Base-by-base conservation (phyloP, 2,888 invertebrate genomes). In the Diarsia mendica region DNA sequence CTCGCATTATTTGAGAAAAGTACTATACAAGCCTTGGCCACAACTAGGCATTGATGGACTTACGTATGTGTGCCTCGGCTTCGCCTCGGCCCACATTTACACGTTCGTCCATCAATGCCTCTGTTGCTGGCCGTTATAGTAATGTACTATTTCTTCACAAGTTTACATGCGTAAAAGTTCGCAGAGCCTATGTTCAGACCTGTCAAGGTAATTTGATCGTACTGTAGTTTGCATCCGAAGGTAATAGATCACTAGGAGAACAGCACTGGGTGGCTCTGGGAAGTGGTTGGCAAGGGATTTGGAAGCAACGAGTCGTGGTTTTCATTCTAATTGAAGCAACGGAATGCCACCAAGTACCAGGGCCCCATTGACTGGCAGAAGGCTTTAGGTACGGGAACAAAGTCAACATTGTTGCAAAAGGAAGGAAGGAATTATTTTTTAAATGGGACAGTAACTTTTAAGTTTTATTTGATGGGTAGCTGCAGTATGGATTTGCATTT, bases 271-370 rank as follows among this genome's bases (percentile, higher is more conserved):
- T 39, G 3, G 55, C 46, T 33, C 48, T 39, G 8, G 39, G 39
- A 67, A 60, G 46, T n/a, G 53, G 23, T 15, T 55, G 55, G 23
- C 15, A 23, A 13, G 23, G 6, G 10, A 49, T 72, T 75, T 13
- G 58, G 65, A 69, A 63, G 68, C 72, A 79, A 20, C 61, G 46
- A 69, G 63, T 72, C 68, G 44, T 72, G 23, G 55, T 58, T 71
- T 80, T 60, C 53, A 64, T 72, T 67, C 74, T 84, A 83, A 84
- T 80, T 83, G 80, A 80, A 83, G 51, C 55, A 68, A 80, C 77
- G 67, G 28, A 60, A 75, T 79, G 65, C 66, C 64, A 33, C 65
- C n/a, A 49, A 39, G 75, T 81, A 84, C 81, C 39, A 81, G 83
- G 68, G 78, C 58, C 20, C 11, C 72, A 72, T 71, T 67, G 69